Percentiles rank a stretch among this genome's conserved stretches.
Evolutionary conservation across 2,888 invertebrate genomes (phyloP).

Genomic region (Parnassius orleans): DNA sequence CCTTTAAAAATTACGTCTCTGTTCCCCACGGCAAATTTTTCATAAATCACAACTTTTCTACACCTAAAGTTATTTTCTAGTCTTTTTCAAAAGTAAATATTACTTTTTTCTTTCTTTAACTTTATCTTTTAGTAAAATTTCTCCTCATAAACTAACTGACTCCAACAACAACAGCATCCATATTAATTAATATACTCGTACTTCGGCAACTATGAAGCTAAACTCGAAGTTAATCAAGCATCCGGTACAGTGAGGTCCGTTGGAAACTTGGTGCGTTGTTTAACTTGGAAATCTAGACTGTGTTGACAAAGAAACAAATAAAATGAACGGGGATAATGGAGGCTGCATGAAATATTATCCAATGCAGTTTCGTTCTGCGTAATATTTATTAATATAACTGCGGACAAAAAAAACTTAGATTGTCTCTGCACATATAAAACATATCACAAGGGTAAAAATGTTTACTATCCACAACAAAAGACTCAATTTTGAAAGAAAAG

Average conservation of each 20-base stretch:
- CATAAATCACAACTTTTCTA: no score
- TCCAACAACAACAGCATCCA: constrained; percentile 32
- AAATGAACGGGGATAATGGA: constrained; percentile 12
- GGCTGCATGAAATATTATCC: constrained; percentile 10
- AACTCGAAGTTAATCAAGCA: constrained; percentile 32
- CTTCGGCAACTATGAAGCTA: constrained; percentile 33
- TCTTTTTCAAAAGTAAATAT: background rate
- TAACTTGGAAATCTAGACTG: constrained; percentile 31
- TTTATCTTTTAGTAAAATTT: constrained; percentile 8
- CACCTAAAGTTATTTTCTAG: no score
- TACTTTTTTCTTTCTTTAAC: constrained; percentile 1
- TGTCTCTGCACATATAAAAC: no score
- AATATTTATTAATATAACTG: no score
- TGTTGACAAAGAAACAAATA: constrained; percentile 27
- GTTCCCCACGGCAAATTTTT: no score
- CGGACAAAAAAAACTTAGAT: no score
- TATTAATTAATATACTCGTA: constrained; percentile 40
- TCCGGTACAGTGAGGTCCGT: constrained; percentile 30
- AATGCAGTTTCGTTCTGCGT: background rate
- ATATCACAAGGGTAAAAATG: no score
- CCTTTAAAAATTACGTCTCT: no score
- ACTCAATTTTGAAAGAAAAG: no score
- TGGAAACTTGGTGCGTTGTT: constrained; percentile 31
- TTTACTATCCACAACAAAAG: no score
- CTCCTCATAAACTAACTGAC: constrained; percentile 18